A percentile compares a stretch with the other conserved stretches of the same genome.
Conservation (phyloP, 2,888 invertebrate genomes). For the Poecilus cupreus region DNA sequence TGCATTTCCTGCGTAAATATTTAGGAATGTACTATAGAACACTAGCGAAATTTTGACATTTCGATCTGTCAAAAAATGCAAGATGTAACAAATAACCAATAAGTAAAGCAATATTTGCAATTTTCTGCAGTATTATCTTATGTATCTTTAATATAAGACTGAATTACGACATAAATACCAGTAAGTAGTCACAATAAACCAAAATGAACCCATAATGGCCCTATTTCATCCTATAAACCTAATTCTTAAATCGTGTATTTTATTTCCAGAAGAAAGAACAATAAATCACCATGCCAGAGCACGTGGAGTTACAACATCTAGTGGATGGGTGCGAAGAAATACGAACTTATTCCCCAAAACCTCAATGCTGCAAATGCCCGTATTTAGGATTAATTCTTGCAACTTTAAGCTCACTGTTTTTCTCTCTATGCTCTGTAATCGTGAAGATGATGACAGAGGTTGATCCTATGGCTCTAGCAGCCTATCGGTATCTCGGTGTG, state of each 20-base stretch:
- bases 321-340: constrained; percentile 77
- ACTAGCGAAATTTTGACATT: constrained; percentile 23
- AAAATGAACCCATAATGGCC: neutral
- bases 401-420: constrained; percentile 90
- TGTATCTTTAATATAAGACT: constrained; percentile 28
- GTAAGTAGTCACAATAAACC: neutral
- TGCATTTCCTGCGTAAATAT: neutral
- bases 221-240: neutral
- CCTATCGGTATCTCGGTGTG: constrained; percentile 91
- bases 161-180: neutral
- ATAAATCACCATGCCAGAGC: constrained; percentile 79
- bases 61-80: constrained; percentile 46
- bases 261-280: constrained; percentile 57
- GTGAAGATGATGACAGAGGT: constrained; percentile 91
- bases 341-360: constrained; percentile 72
- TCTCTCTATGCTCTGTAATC: constrained; percentile 92
- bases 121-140: constrained; percentile 41
- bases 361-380: constrained; percentile 77
- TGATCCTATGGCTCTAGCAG: constrained; percentile 91
- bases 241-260: neutral
- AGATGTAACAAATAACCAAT: constrained; percentile 41
- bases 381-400: constrained; percentile 89
- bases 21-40: neutral
- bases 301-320: constrained; percentile 86
- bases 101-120: constrained; percentile 37